These are phyloP conservation scores for Notothenia rossii DNA, from an alignment of 2,113 vertebrate genomes.

Conservation along the genomic window DNA sequence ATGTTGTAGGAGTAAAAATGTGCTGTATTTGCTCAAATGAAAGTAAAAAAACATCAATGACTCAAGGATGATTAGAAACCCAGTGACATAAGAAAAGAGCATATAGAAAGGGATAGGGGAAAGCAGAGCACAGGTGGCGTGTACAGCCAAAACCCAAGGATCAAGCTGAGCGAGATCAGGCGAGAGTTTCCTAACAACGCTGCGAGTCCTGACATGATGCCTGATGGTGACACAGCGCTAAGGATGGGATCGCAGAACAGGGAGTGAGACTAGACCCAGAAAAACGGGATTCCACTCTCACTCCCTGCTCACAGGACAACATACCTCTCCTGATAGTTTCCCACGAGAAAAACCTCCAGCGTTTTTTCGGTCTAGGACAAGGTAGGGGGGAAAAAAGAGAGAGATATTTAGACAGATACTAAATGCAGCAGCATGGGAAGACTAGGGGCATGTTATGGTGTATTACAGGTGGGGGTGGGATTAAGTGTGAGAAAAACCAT, in stretches of 20 bases:
- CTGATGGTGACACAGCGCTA: constrained; percentile 30
- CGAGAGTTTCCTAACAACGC: constrained; percentile 61
- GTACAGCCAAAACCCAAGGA: constrained; percentile 49
- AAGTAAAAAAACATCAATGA: not conserved
- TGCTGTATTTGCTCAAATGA: not conserved
- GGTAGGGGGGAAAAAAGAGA: not conserved
- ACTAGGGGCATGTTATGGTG: not conserved
- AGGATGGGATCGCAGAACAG: constrained; percentile 60
- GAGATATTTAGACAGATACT: constrained; percentile 22
- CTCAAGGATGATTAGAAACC: not conserved
- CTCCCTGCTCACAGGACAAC: constrained; percentile 74
- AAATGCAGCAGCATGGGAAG: constrained; percentile 5
- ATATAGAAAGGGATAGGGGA: not conserved
- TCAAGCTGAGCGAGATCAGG: constrained; percentile 66
- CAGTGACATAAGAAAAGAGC: not conserved
- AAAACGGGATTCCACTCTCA: constrained; percentile 82
- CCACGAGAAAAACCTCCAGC: constrained; percentile 83
- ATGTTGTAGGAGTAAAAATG: not conserved
- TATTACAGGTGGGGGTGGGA: constrained; percentile 1
- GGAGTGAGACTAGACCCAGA: constrained; percentile 75
- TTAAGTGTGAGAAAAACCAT: constrained; percentile 53
- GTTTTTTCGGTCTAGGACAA: constrained; percentile 63
- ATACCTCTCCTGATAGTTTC: constrained; percentile 79
- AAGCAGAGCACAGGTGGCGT: constrained; percentile 17
- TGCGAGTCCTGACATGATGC: constrained; percentile 73